phyloP scores from a whole-genome alignment of 2,113 vertebrate genomes.

The Carlito syrichta region DNA sequence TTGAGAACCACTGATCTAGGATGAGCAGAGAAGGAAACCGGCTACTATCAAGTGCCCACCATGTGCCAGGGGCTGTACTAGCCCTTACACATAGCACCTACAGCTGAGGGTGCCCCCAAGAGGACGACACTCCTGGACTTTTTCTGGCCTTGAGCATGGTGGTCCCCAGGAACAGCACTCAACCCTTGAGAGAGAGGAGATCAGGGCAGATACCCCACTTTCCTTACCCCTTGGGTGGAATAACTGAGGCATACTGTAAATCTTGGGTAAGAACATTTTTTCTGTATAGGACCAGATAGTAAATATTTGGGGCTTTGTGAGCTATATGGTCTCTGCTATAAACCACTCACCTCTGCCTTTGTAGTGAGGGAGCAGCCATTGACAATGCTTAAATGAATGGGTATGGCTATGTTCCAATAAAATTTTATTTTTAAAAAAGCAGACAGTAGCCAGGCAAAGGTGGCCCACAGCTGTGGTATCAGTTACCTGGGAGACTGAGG shows the following conservation, averaged over 20 bases:
- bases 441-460: background rate
- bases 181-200: background rate
- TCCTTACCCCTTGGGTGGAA: background rate
- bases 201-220: background rate
- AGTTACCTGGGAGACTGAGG: background rate
- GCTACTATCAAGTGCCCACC: background rate
- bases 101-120: accelerated
- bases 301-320: background rate
- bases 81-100: accelerated
- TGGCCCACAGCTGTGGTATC: background rate
- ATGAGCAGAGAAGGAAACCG: background rate
- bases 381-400: background rate
- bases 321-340: background rate
- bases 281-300: background rate
- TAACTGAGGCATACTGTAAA: background rate
- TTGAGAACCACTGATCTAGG: background rate
- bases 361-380: background rate
- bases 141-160: background rate
- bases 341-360: background rate
- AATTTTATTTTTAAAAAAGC: background rate
- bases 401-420: background rate
- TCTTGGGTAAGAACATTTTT: background rate
- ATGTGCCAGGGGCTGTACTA: background rate
- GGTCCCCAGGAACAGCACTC: background rate
- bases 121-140: too few species aligned